Percentiles rank a stretch among this genome's conserved stretches.
Evolutionary conservation across 2,797 vertebrate genomes (phyloP).

Genomic region (Muraenolepis orangiensis): DNA sequence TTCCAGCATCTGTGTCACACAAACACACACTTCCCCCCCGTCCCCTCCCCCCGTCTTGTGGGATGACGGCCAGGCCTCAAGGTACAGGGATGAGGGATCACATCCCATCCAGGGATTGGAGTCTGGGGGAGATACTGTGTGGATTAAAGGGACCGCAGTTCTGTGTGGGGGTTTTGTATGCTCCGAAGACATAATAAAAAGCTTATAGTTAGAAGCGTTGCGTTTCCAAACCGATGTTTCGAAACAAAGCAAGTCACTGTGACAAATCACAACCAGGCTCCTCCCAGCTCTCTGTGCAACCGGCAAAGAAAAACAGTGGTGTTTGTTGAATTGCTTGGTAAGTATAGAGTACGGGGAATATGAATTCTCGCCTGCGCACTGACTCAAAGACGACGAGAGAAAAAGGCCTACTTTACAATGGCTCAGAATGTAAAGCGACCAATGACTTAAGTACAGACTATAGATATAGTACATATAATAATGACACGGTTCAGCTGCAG

Average conservation of each 20-base stretch:
- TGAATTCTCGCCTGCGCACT: neutral
- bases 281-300: neutral
- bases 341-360: neutral
- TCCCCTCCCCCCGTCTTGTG: constrained; percentile 40
- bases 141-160: neutral
- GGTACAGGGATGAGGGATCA: neutral
- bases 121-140: neutral
- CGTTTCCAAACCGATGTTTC: neutral
- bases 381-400: neutral
- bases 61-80: constrained; percentile 30
- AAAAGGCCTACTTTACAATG: neutral
- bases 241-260: neutral
- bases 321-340: neutral
- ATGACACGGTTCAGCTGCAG: too few species aligned
- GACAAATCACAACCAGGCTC: neutral
- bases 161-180: neutral
- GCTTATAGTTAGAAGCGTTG: neutral
- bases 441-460: too few species aligned
- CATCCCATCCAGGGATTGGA: neutral
- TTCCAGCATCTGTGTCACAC: constrained; percentile 51
- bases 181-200: neutral
- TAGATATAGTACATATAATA: too few species aligned
- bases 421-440: neutral
- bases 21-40: neutral
- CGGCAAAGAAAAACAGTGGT: neutral